A percentile compares a stretch with the other conserved stretches of the same genome.
Evolutionary conservation across 92 coral and sea anemone species (phyloP).

Genomic region (Porites cylindrica): DNA sequence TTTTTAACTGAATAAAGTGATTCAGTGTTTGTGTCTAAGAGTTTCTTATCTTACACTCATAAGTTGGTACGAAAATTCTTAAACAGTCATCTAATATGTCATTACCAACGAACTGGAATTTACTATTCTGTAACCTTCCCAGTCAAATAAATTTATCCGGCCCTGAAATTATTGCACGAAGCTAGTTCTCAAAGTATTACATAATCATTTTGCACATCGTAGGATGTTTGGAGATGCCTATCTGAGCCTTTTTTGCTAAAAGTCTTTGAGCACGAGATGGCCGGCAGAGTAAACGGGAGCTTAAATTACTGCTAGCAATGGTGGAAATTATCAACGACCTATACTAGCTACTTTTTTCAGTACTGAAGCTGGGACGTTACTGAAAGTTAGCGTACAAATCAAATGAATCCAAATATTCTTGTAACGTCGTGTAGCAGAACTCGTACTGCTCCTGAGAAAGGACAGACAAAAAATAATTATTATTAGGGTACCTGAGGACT

Average conservation of each 20-base stretch:
- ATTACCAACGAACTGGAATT: not conserved
- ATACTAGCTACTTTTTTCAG: not conserved
- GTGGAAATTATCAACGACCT: not conserved
- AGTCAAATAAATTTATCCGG: not conserved
- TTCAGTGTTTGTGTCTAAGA: not conserved
- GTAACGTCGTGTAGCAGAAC: slow-evolving; percentile 89
- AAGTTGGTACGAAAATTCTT: not conserved
- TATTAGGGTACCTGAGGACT: no score
- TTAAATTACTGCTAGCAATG: not conserved
- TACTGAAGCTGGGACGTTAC: slow-evolving; percentile 6
- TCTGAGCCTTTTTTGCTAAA: not conserved
- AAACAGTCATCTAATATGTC: not conserved
- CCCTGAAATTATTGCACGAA: no score
- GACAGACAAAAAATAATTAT: not conserved
- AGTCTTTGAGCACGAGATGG: no score
- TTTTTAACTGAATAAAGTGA: not conserved
- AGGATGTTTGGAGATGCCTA: not conserved
- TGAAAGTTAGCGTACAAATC: slow-evolving; percentile 89
- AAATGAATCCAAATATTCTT: slow-evolving; percentile 90
- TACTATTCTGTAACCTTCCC: not conserved
- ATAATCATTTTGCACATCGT: not conserved
- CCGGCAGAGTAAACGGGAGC: no score
- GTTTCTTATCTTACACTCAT: not conserved
- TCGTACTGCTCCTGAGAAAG: slow-evolving; percentile 89
- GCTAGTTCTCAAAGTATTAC: no score